Evolutionary conservation across 2,888 invertebrate species (phyloP).

Genomic region (Lobophora halterata): DNA sequence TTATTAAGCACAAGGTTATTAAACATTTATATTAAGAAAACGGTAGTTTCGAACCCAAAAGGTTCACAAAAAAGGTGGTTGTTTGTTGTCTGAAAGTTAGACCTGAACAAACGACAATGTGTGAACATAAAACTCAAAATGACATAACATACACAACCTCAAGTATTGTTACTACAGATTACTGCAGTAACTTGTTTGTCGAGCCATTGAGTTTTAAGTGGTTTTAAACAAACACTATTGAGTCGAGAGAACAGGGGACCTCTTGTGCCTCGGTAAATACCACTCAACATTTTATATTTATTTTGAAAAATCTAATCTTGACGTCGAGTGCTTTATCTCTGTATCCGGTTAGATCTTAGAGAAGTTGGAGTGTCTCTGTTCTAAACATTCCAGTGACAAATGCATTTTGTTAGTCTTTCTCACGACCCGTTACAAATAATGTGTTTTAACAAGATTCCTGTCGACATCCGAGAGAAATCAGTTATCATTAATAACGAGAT

Average conservation of each 20-base stretch:
- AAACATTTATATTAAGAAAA: too few relatives aligned
- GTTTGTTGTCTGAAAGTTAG: not conserved
- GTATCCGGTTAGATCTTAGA: constrained; percentile 56
- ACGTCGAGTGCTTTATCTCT: constrained; percentile 62
- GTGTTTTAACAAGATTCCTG: constrained; percentile 29
- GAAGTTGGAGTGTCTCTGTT: constrained; percentile 44
- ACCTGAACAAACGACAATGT: constrained; percentile 6
- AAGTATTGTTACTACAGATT: constrained; percentile 65
- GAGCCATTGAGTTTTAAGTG: constrained; percentile 63
- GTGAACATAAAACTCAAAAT: constrained; percentile 26
- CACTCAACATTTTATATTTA: constrained; percentile 27
- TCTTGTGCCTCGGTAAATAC: constrained; percentile 28
- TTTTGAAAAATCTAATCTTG: constrained; percentile 36
- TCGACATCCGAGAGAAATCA: constrained; percentile 28
- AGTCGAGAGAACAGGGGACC: constrained; percentile 35
- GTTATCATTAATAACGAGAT: constrained; percentile 50
- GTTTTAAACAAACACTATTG: constrained; percentile 73
- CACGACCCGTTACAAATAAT: constrained; percentile 40
- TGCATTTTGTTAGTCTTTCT: constrained; percentile 55
- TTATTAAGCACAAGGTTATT: too few relatives aligned
- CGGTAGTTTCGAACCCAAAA: too few relatives aligned
- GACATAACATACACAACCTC: constrained; percentile 29
- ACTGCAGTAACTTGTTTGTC: constrained; percentile 60
- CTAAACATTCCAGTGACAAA: constrained; percentile 42
- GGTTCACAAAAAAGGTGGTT: too few relatives aligned